Evolutionary conservation across 2,888 invertebrate genomes (phyloP), one percentile per base, ranked within the genome.

Genomic region (Apodemia hepburni): DNA sequence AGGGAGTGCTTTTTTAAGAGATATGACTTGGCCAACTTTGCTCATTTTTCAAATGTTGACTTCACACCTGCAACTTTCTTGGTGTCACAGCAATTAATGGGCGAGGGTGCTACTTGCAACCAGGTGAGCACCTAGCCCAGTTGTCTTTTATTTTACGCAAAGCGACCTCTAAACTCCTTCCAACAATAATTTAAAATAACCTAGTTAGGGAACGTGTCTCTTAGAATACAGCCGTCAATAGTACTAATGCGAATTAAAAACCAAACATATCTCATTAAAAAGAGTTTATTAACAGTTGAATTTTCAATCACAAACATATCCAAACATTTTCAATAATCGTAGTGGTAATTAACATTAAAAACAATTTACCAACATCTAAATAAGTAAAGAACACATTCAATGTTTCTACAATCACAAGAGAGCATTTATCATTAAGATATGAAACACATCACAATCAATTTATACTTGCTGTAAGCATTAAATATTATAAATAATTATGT

Each of bases 281-380:
- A 5, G 6, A 27, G 22, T 54, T 54, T 54, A 54, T 27, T 54
- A 54, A 54, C 54, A 54, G 22, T 51, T 22, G 22, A 51, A 54
- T 54, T 38, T 54, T 49, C 11, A 54, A 54, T 54, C 54, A 54
- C 54, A 54, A 54, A 54, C 22, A 27, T 54, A 22, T 54, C 54
- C 22, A 12, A 54, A 54, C 15, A 6, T 54, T 54, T 12, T 51
- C 11, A 18, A 51, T 17, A 54, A 54, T 27, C 18, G 12, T 22
- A 54, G 3, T 54, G 15, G 27, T 54, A 22, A 6, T 22, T 4
- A 54, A 51, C 54, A 22, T 54, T 6, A 54, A 42, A 54, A 54
- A 54, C 22, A 54, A 54, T 54, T 54, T 22, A 11, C 15, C 12
- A 27, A 54, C 22, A 27, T 5, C 27, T 27, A 27, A 54, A 54